Conservation (phyloP, 2,113 vertebrate genomes). For the Lepidothrix coronata region DNA sequence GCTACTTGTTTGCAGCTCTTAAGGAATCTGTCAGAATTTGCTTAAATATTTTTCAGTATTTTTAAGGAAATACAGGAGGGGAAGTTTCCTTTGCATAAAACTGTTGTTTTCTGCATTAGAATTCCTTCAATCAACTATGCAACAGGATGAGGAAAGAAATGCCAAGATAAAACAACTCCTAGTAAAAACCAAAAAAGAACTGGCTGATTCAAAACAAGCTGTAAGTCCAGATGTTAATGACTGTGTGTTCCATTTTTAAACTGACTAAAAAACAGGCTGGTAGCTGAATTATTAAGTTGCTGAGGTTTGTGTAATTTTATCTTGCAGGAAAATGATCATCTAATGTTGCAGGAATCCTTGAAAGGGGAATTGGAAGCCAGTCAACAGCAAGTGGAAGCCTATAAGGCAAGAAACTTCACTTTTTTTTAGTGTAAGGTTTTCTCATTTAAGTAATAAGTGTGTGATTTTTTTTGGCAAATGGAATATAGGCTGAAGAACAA, state of each 20-base stretch:
- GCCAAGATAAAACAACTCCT: constrained; percentile 92
- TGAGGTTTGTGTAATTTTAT: background rate
- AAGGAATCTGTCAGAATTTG: background rate
- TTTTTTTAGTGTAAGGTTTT: background rate
- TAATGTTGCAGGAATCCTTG: constrained; percentile 84
- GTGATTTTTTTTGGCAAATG: background rate
- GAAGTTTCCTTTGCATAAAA: background rate
- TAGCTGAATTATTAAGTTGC: background rate
- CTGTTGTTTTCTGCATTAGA: constrained; percentile 71
- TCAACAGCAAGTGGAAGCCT: constrained; percentile 91
- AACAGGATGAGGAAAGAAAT: constrained; percentile 85
- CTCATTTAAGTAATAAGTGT: background rate
- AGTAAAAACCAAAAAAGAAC: constrained; percentile 94
- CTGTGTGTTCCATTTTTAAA: background rate
- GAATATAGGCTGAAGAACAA: background rate
- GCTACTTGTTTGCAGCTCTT: background rate
- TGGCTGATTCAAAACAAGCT: constrained; percentile 89
- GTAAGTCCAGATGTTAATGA: constrained; percentile 73
- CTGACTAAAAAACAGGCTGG: background rate
- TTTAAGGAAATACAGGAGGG: background rate
- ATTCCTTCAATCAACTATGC: constrained; percentile 82
- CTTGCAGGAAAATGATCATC: constrained; percentile 86
- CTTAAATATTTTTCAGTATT: background rate
- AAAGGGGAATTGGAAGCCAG: constrained; percentile 90
- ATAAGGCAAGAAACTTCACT: constrained; percentile 79